Percentiles rank a stretch among this genome's conserved stretches.
phyloP scores from a whole-genome alignment of 2,797 vertebrate species.

The Onychomys leucogaster region DNA sequence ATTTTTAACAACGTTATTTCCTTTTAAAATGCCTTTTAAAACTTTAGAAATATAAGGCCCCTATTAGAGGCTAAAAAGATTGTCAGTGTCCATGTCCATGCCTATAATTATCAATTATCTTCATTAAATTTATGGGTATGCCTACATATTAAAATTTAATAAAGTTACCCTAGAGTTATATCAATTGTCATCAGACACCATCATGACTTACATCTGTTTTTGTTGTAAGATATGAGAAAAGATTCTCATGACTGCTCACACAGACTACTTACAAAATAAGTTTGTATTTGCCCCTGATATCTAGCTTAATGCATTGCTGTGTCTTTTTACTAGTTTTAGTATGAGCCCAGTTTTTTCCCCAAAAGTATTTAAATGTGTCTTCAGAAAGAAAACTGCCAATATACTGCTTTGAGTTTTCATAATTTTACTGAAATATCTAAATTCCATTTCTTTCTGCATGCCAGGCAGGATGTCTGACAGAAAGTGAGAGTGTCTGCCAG shows the following conservation, averaged over 20 bases:
- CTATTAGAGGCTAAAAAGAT: background rate
- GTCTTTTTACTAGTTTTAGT: constrained; percentile 22
- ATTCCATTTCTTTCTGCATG: constrained; percentile 66
- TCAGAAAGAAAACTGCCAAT: constrained; percentile 65
- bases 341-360: accelerated
- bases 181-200: background rate
- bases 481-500: constrained; percentile 69
- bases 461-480: constrained; percentile 68
- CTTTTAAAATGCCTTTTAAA: background rate
- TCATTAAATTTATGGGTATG: background rate
- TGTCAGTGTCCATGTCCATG: background rate
- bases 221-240: background rate
- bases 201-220: background rate
- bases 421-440: constrained; percentile 75
- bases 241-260: background rate
- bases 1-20: background rate
- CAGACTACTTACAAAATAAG: background rate
- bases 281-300: background rate
- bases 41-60: background rate
- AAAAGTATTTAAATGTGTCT: constrained; percentile 22
- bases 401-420: constrained; percentile 68
- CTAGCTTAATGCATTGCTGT: background rate
- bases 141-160: background rate
- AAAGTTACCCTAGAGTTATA: background rate
- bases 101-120: background rate